These are phyloP conservation scores for Dryococelus australis DNA, from an alignment of 2,888 invertebrate genomes.

Conservation along the genomic window DNA sequence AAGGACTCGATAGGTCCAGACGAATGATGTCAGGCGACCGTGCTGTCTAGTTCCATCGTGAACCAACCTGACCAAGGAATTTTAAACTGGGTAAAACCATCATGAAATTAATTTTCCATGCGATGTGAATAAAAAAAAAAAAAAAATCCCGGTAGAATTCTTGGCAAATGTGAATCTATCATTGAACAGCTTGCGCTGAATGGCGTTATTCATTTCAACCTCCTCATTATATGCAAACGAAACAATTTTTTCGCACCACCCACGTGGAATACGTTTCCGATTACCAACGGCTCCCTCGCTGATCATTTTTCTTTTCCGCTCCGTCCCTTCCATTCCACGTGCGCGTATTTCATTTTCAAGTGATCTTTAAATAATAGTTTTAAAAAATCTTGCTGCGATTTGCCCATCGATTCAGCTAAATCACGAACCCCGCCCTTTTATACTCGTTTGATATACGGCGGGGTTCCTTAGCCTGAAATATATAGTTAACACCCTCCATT, in stretches of 20 bases:
- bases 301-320: neutral
- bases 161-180: neutral
- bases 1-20: too few species aligned
- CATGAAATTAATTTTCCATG: too few species aligned
- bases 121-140: too few species aligned
- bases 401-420: neutral
- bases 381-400: neutral
- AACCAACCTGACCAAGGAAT: too few species aligned
- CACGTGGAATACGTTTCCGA: neutral
- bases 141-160: too few species aligned
- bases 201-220: neutral
- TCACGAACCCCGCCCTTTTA: neutral
- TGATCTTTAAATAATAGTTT: conserved; percentile 5
- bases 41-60: too few species aligned
- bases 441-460: neutral
- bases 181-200: neutral
- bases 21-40: too few species aligned
- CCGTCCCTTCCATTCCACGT: neutral
- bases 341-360: neutral
- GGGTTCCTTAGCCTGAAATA: neutral
- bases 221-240: neutral
- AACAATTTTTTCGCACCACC: neutral
- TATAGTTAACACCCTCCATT: neutral
- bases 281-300: neutral
- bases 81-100: too few species aligned